Base-by-base conservation (phyloP, 2,888 invertebrate species). In the Drosophila melanocephala region DNA sequence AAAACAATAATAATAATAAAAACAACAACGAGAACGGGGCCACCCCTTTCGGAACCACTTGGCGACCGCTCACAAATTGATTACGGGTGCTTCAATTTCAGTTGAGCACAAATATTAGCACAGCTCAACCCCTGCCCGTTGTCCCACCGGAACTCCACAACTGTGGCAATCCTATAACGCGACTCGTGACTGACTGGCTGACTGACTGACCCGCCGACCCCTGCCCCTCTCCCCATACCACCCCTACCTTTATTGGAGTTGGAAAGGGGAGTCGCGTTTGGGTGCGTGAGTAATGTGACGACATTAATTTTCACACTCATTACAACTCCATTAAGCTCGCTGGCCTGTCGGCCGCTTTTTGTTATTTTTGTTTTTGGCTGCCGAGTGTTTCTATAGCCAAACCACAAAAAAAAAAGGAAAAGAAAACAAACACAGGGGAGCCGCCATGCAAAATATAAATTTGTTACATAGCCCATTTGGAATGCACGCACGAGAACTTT, bases 271-370 rank as follows among this genome's bases (percentile, higher is more conserved):
- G 68, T 76, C 77, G 67, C 37, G 33, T 65, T 75, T 76, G 83
- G 78, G 81, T 88, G 87, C 91, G 87, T 88, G 87, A 88, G 91
- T 87, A 90, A 88, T 88, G 91, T 88, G 87, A 91, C 87, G 89
- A 89, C 87, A 88, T 88, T 87, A 90, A 89, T 88, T 88, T 88
- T 88, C 89, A 88, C 87, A 89, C 91, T 88, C 91, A 88, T 88
- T 88, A 88, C 87, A 88, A 88, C 87, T 91, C 89, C 84, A 88
- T 88, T 88, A 91, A 75, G 83, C 71, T 61, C 55, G 56, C 50
- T 64, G 59, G 70, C 52, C 74, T 63, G 78, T 71, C 65, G 80
- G 62, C 60, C 72, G 28, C 28, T 28, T 28, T 75, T 79, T 62
- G 66, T 75, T 57, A 5, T 39, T 57, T 56, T 16, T 37, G 35